Base-by-base conservation (phyloP, 2,797 vertebrate species). In the Pelodytes ibericus region DNA sequence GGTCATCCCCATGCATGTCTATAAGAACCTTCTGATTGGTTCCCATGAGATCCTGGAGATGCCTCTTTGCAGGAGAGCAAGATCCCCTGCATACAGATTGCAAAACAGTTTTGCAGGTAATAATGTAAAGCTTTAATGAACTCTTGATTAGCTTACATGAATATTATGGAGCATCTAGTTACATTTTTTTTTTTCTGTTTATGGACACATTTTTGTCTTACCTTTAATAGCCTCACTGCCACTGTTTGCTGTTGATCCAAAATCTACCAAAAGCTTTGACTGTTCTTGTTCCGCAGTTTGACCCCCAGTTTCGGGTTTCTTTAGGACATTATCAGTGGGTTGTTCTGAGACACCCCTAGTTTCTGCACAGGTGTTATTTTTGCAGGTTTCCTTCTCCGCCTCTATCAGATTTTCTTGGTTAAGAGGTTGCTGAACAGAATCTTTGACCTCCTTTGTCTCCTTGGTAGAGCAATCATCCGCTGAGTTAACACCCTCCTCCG, bases 171-270 rank as follows among this genome's bases (percentile, higher is more conserved):
- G n/a, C n/a, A n/a, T n/a, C n/a, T n/a, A n/a, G n/a, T n/a, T n/a
- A n/a, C n/a, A n/a, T n/a, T n/a, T n/a, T n/a, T n/a, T n/a, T n/a
- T n/a, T n/a, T n/a, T n/a, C n/a, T n/a, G n/a, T n/a, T n/a, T n/a
- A n/a, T n/a, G n/a, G n/a, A n/a, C n/a, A n/a, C n/a, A n/a, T n/a
- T n/a, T n/a, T 44, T 44, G 3, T 29, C 80, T 81, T 81, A 90
- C 89, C 89, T 88, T 90, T 90, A 81, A 90, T 90, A 80, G 89
- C 87, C 70, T 88, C 87, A 80, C 84, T 86, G 90, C 91, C 82
- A 89, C 90, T 84, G 90, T 94, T 78, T 89, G 84, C 79, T 86
- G 85, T 9, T 87, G 88, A 36, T 87, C 91, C 86, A 89, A 88
- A 78, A 87, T 85, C 65, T 84, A 85, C 75, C 89, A 86, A 83